These are phyloP conservation scores for Epizoanthus ramosus DNA, from an alignment of 92 coral and sea anemone species.

Conservation along the genomic window DNA sequence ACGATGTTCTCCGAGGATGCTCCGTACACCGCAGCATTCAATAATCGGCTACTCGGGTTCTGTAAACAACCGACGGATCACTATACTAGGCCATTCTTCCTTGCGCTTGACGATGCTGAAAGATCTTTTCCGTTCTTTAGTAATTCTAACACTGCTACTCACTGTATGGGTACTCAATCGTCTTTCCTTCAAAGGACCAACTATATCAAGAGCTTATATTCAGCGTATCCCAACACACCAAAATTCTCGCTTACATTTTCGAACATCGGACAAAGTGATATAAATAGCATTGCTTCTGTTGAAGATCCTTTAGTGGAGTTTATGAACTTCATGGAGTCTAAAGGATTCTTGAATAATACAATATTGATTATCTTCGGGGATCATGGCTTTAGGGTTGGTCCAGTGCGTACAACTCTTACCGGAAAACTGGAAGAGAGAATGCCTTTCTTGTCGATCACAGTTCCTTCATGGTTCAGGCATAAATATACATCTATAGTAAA, in stretches of 20 bases:
- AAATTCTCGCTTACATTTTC: conserved; percentile 49
- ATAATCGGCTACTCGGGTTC: conserved; percentile 51
- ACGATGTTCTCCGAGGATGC: conserved; percentile 53
- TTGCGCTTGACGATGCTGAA: conserved; percentile 1
- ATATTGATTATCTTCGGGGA: conserved; percentile 46
- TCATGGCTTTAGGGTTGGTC: conserved; percentile 48
- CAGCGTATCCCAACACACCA: conserved; percentile 34
- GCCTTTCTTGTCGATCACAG: conserved; percentile 47
- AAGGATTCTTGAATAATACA: conserved; percentile 38
- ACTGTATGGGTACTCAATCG: conserved; percentile 49
- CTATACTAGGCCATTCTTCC: conserved; percentile 42
- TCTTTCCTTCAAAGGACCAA: conserved; percentile 37
- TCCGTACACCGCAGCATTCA: conserved; percentile 47
- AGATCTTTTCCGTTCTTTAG: conserved; percentile 8
- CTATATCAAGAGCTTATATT: conserved; percentile 38
- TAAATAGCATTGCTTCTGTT: conserved; percentile 18
- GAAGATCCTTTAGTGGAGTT: conserved; percentile 24
- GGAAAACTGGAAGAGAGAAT: conserved; percentile 54
- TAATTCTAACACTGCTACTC: conserved; percentile 7
- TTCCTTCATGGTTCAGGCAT: conserved; percentile 48
- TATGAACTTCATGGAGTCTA: conserved; percentile 35
- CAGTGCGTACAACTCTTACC: conserved; percentile 43
- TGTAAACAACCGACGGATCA: conserved; percentile 53
- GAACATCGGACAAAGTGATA: conserved; percentile 43
- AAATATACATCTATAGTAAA: conserved; percentile 23